Evolutionary conservation across 2,888 invertebrate species (phyloP), one percentile per base, ranked within the genome.

Genomic region (Eulithis prunata): DNA sequence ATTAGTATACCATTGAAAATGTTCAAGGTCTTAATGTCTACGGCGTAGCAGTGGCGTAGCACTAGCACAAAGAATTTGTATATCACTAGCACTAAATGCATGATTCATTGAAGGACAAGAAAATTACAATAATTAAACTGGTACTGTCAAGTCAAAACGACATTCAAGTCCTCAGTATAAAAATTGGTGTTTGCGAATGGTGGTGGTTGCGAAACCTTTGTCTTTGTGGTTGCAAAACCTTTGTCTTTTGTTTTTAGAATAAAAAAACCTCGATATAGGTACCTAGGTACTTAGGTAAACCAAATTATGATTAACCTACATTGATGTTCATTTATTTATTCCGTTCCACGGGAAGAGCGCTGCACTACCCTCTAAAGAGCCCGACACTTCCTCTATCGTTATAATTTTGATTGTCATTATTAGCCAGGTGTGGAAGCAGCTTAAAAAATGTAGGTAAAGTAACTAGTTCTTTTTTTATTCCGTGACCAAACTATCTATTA

Each of bases 11-110:
- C 54, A 61, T 55, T 55, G 41, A 28, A 55, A 47, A 55, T 49
- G 47, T 47, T 43, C 62, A 62, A 62, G 62, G 62, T 21, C 28
- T 49, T 8, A 14, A 36, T 38, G 57, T 57, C 62, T 57, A 57
- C 56, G 56, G 7, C 56, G 62, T 56, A 56, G 55, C 56, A 43
- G n/a, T 49, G 41, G 38, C 49, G 41, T 62, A 62, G 54, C 58
- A 55, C 5, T 4, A 41, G n/a, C n/a, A n/a, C n/a, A n/a, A n/a
- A n/a, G 13, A 21, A 21, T 10, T 13, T 11, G 36, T 41, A 10
- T 4, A 21, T 21, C 21, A 21, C 32, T 52, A 32, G 3, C 1
- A 21, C 21, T 12, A 6, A 12, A 5, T 36, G 5, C n/a, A 32
- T 52, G 36, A 32, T 36, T 32, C 5, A 32, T 32, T 5, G 6